phyloP scores from a whole-genome alignment of 2,113 vertebrate genomes.

The Poeciliopsis occidentalis region DNA sequence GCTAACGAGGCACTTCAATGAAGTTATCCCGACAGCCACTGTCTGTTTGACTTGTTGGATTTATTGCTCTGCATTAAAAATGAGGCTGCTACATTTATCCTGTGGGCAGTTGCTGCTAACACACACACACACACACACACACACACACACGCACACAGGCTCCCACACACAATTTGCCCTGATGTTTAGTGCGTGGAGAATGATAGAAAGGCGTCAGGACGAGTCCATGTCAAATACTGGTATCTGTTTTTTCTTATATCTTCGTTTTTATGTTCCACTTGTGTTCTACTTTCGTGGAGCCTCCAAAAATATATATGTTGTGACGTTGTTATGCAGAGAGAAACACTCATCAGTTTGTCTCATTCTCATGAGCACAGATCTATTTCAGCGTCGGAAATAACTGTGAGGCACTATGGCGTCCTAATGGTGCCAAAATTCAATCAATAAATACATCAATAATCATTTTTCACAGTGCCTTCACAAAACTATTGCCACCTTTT shows the following conservation, averaged over 20 bases:
- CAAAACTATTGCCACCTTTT: neutral
- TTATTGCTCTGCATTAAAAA: slow-evolving; percentile 53
- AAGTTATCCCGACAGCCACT: slow-evolving; percentile 24
- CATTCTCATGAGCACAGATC: neutral
- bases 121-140: slow-evolving; percentile 2
- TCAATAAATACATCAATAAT: neutral
- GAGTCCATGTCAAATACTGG: neutral
- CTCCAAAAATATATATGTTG: neutral
- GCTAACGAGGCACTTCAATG: neutral
- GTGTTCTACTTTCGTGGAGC: neutral
- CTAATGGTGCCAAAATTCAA: neutral
- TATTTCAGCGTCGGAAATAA: neutral
- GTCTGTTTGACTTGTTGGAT: slow-evolving; percentile 59
- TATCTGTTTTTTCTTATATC: no score
- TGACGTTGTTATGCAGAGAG: slow-evolving; percentile 25
- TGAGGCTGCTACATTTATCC: slow-evolving; percentile 36
- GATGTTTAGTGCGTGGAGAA: neutral
- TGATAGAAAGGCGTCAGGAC: neutral
- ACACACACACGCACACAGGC: slow-evolving; percentile 2
- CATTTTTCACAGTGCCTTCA: neutral
- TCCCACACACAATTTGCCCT: slow-evolving; percentile 21
- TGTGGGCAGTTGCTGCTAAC: slow-evolving; percentile 39
- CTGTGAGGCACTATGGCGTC: neutral
- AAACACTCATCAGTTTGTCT: neutral
- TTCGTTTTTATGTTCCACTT: no score